Percentiles rank a stretch among this genome's conserved stretches.
These are phyloP conservation scores for Notothenia rossii DNA, from an alignment of 2,113 vertebrate genomes.

Conservation along the genomic window DNA sequence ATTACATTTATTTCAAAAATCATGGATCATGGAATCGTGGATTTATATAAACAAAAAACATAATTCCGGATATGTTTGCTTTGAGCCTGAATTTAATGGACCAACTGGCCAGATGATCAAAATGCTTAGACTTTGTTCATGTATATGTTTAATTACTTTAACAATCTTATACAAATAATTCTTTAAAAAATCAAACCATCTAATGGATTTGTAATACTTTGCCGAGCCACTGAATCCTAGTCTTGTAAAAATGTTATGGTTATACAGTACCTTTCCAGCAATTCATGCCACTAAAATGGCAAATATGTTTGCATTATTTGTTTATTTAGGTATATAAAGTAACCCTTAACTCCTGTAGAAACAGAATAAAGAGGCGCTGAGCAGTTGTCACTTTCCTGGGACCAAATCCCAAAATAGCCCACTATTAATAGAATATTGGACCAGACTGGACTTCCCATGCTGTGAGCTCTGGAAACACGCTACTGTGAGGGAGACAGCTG, in stretches of 20 bases:
- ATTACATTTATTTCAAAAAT: too few relatives aligned
- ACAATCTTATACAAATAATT: too few relatives aligned
- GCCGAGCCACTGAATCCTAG: neutral
- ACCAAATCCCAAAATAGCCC: conserved; percentile 47
- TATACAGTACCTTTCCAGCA: neutral
- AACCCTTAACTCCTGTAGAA: neutral
- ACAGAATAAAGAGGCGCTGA: neutral
- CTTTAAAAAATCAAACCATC: neutral
- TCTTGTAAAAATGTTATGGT: neutral
- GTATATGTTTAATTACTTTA: too few relatives aligned
- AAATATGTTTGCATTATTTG: neutral
- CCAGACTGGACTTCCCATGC: conserved; percentile 18
- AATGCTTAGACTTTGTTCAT: too few relatives aligned
- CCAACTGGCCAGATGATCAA: too few relatives aligned
- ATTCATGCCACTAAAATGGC: neutral
- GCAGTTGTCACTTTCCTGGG: conserved; percentile 25
- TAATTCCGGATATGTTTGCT: too few relatives aligned
- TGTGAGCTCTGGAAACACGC: conserved; percentile 20
- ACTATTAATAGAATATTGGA: conserved; percentile 48
- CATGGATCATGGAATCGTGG: too few relatives aligned
- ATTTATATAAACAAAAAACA: too few relatives aligned
- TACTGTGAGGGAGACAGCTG: neutral
- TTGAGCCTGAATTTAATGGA: too few relatives aligned
- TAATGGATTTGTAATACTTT: neutral
- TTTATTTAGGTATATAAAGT: neutral